Base-by-base conservation (phyloP, 2,113 vertebrate species). In the Chunga burmeisteri region DNA sequence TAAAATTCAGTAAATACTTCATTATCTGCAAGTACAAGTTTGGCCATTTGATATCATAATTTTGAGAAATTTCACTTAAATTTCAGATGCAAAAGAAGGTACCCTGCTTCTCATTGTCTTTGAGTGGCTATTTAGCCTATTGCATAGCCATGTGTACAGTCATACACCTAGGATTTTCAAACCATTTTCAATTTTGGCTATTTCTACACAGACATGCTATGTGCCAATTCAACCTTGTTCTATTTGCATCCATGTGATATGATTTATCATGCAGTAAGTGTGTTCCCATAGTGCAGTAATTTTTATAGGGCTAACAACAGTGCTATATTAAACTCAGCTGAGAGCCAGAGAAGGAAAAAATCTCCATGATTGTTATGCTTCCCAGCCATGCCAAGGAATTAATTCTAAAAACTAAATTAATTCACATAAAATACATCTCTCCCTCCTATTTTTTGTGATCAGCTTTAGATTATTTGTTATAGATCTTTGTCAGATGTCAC, bases 331-430 rank as follows among this genome's bases (percentile, higher is more conserved):
- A 91, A 80, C 49, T 53, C 62, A n/a, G 20, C 20, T 40, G 66
- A 61, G 66, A 94, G 56, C 32, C 74, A 85, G 49, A 50, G 84
- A 72, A 82, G 49, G 78, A 81, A 95, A 92, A 85, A 79, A 58
- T 58, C 89, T 82, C 58, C 29, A 16, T 59, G 59, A 77, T 59
- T 92, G 16, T 42, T 86, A 80, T 3, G 2, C 19, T 90, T 70
- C 75, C 75, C 46, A 49, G 30, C 27, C 46, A 44, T 77, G 79
- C 44, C 75, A 83, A 92, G 53, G 53, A 94, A 85, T 80, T 90
- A 65, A 82, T 94, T 92, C 53, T 93, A 73, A 92, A 75, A 88
- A 22, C 19, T 36, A 88, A 90, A 92, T 94, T 77, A 86, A 90
- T 93, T 88, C 83, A 44, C 70, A 74, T 84, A 91, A 71, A 90